These are phyloP conservation scores for Mirza zaza DNA, from an alignment of 2,113 vertebrate species.

Conservation along the genomic window DNA sequence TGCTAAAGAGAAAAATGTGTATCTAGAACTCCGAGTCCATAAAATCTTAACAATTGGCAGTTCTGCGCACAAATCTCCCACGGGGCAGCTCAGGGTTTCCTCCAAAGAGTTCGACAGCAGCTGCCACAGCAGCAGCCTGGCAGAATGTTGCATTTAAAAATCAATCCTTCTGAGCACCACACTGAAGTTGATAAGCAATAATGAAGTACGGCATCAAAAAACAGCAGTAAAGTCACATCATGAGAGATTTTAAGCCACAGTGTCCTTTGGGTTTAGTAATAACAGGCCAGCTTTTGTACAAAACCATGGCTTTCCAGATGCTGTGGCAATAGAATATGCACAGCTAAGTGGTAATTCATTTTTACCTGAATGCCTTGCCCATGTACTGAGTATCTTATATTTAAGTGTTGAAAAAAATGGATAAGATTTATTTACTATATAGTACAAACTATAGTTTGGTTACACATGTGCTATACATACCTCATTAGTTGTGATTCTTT, in stretches of 20 bases:
- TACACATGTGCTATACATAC: background rate
- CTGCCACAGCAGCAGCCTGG: background rate
- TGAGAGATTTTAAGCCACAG: slow-evolving; percentile 46
- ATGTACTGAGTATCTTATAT: slow-evolving; percentile 4
- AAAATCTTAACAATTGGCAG: background rate
- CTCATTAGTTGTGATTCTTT: background rate
- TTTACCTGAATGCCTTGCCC: slow-evolving; percentile 29
- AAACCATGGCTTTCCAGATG: slow-evolving; percentile 20
- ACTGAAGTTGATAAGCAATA: slow-evolving; percentile 44
- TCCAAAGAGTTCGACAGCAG: background rate
- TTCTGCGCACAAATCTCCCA: slow-evolving; percentile 51
- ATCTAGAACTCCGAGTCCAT: slow-evolving; percentile 3
- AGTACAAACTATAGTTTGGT: slow-evolving; percentile 16
- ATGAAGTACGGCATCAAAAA: slow-evolving; percentile 43
- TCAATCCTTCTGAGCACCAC: slow-evolving; percentile 50
- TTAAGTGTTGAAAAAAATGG: background rate
- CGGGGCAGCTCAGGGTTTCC: slow-evolving; percentile 24
- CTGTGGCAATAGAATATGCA: background rate
- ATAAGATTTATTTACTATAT: slow-evolving; percentile 6
- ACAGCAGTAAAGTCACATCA: background rate
- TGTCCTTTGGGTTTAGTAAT: slow-evolving; percentile 35
- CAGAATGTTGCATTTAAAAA: slow-evolving; percentile 59
- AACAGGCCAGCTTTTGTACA: slow-evolving; percentile 37
- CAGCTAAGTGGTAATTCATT: background rate
- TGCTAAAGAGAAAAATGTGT: slow-evolving; percentile 9